Base-by-base conservation (phyloP, 2,113 vertebrate species). In the Rostratula benghalensis region DNA sequence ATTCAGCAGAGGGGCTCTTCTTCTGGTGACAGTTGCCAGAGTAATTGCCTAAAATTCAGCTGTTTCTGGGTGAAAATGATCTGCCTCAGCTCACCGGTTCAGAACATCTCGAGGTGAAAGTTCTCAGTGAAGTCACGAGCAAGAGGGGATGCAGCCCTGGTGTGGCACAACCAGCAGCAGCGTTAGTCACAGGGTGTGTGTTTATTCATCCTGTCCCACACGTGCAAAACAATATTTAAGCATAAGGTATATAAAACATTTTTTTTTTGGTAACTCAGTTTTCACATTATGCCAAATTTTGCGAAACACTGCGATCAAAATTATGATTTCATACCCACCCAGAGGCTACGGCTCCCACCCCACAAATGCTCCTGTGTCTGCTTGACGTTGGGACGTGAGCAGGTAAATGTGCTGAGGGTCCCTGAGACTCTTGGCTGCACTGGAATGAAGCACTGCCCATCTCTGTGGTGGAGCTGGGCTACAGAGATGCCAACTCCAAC, bases 181-280 rank as follows among this genome's bases (percentile, higher is more conserved):
- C 24, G 14, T 14, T 7, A 6, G 1, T 4, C 43, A 1, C 2
- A 3, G 43, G 1, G 4, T 1, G 0, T 2, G 31, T 1, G 59
- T 6, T 37, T 4, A 1, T 24, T 20, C 65, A 16, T 15, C 22
- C 60, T 16, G 71, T 43, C 81, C 51, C 45, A 6, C 51, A 9
- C 39, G 11, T 3, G 20, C 48, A 15, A 39, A 27, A 2, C 10
- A 4, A 4, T 4, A 27, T 12, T 18, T 22, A 22, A n/a, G 13
- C 17, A 17, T 17, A 30, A 64, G 13, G 12, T 50, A 13, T 5
- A 4, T 7, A 50, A 67, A 78, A 1, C 4, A 5, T 2, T 7
- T 19, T 48, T 33, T n/a, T 25, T 24, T 18, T 67, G 54, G 12
- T 21, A 27, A 33, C 20, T 41, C n/a, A 2, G 15, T n/a, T 78